These are phyloP conservation scores for Ennomos erosarius DNA, from an alignment of 2,888 invertebrate species.

Conservation along the genomic window DNA sequence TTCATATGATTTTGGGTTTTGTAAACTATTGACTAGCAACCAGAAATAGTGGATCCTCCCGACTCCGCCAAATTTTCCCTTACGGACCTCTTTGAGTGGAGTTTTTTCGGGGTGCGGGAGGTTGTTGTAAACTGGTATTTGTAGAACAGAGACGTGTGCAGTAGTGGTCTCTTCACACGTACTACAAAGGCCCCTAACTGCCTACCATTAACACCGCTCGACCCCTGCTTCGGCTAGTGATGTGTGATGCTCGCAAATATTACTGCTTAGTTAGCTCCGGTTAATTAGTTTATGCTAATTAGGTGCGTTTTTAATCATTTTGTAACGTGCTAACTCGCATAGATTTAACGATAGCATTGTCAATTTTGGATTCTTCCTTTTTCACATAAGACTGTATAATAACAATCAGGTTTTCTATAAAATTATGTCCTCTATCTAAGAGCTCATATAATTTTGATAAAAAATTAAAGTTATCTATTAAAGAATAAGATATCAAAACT, in stretches of 20 bases:
- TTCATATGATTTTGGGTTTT: constrained; percentile 56
- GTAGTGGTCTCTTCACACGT: constrained; percentile 82
- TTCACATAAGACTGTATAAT: no score
- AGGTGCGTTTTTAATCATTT: constrained; percentile 3
- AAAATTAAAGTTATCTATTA: no score
- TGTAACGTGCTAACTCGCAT: no score
- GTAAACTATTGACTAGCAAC: constrained; percentile 51
- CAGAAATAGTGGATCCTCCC: constrained; percentile 48
- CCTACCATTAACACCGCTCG: constrained; percentile 81
- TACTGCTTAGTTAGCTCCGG: constrained; percentile 9
- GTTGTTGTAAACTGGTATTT: constrained; percentile 41
- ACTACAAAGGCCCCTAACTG: constrained; percentile 82
- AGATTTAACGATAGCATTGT: no score
- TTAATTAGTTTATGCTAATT: constrained; percentile 21
- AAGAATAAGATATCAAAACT: no score
- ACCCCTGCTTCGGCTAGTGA: constrained; percentile 66
- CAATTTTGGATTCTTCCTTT: no score
- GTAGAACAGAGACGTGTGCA: constrained; percentile 62
- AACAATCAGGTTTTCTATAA: no score
- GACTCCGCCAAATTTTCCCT: constrained; percentile 12
- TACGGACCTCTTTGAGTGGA: neutral
- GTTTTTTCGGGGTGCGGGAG: constrained; percentile 39
- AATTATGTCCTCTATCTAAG: no score
- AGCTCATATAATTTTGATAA: no score
- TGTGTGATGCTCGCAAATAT: constrained; percentile 44